Base-by-base conservation (phyloP, 2,797 vertebrate species). In the Cottoperca gobio region DNA sequence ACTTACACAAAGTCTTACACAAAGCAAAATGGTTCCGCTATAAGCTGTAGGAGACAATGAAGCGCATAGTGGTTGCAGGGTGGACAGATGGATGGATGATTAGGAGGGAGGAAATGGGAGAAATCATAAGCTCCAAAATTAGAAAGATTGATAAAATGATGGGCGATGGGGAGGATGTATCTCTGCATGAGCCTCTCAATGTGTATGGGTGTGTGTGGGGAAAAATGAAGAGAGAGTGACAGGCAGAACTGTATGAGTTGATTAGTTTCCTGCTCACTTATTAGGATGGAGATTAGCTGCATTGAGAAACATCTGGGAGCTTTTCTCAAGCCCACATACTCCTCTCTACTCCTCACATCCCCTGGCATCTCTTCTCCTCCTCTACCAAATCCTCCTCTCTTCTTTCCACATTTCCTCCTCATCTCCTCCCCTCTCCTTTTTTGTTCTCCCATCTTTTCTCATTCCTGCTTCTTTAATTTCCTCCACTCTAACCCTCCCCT, bases 281-380 rank as follows among this genome's bases (percentile, higher is more conserved):
- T 94, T 94, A 92, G 89, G 89, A 94, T 94, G 92, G 89, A 94
- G 92, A 94, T 94, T 93, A 94, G 89, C 91, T 82, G 77, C 87
- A 93, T 89, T 90, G 86, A 94, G 87, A 86, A 94, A 93, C 95
- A 95, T 95, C 94, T 95, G 93, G 82, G 81, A 58, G 80, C 87
- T 88, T 93, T 90, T 89, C 90, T 87, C 63, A 42, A 42, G 35
- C 85, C 58, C 39, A 21, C 62, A 69, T 58, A 13, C 76, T 73
- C 31, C 70, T 71, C 63, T 57, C 43, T 14, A 42, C 46, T 73
- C 23, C 37, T 78, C 73, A 72, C 73, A 72, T 85, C 70, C 37
- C 46, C 57, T 74, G 79, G 84, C 71, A 79, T 86, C 67, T 33
- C 45, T 19, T 59, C 42, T 64, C 49, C 67, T 79, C 63, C 10